Conservation (phyloP, 2,113 vertebrate species). For the Cacatua alba region DNA sequence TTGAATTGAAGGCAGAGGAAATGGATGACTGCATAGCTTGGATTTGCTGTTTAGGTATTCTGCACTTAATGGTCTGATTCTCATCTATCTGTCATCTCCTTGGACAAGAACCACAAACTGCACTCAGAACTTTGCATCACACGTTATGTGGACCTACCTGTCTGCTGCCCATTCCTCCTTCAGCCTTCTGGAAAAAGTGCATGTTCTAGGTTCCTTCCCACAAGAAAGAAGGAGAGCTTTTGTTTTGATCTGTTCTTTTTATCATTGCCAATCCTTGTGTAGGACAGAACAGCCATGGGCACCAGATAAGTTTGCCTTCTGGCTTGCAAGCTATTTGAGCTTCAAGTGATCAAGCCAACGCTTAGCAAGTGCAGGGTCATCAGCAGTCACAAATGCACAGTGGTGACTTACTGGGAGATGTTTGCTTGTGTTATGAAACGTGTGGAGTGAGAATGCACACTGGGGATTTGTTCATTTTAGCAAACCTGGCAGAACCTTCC, state of each 20-base stretch:
- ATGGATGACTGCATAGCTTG: conserved; percentile 49
- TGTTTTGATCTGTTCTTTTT: neutral
- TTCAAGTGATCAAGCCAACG: conserved; percentile 36
- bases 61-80: conserved; percentile 11
- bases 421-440: conserved; percentile 75
- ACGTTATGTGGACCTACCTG: neutral
- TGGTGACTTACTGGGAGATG: conserved; percentile 42
- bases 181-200: neutral
- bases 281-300: neutral
- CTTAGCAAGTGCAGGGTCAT: conserved; percentile 62
- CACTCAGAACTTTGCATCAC: neutral
- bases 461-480: conserved; percentile 81
- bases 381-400: conserved; percentile 45
- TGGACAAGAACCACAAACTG: neutral
- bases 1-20: conserved; percentile 64
- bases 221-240: neutral
- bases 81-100: conserved; percentile 39
- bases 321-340: conserved; percentile 35
- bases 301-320: neutral
- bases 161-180: neutral
- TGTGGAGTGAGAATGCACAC: conserved; percentile 72
- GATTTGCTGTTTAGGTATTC: conserved; percentile 5
- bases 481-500: conserved; percentile 82
- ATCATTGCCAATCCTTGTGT: neutral
- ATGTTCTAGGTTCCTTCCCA: neutral